A percentile compares a stretch with the other conserved stretches of the same genome.
These are phyloP conservation scores for Spicauda simplicius DNA, from an alignment of 2,888 invertebrate genomes.

Conservation along the genomic window DNA sequence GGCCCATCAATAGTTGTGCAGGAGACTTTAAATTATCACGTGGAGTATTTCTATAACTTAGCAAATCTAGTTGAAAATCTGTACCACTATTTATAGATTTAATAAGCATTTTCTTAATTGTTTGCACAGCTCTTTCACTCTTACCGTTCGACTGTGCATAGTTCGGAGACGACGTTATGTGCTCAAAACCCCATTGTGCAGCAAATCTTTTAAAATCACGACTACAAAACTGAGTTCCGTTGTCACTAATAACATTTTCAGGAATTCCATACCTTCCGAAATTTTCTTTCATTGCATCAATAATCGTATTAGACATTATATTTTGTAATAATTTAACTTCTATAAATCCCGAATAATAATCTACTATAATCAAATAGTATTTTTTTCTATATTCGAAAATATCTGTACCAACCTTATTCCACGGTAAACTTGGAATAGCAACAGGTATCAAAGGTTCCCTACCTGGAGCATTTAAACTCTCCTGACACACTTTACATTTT, in stretches of 20 bases:
- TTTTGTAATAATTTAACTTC: slow-evolving; percentile 19
- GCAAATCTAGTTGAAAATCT: slow-evolving; percentile 39
- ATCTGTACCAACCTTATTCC: slow-evolving; percentile 40
- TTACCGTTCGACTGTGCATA: slow-evolving; percentile 33
- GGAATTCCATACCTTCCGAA: slow-evolving; percentile 33
- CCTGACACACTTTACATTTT: slow-evolving; percentile 22
- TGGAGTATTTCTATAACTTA: slow-evolving; percentile 41
- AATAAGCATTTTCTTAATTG: slow-evolving; percentile 33
- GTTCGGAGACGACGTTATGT: slow-evolving; percentile 39
- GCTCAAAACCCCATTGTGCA: slow-evolving; percentile 40
- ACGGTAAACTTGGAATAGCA: slow-evolving; percentile 37
- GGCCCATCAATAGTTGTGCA: too few relatives aligned
- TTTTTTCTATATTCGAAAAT: slow-evolving; percentile 33
- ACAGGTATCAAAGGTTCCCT: slow-evolving; percentile 33
- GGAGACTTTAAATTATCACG: neutral
- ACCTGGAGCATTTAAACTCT: slow-evolving; percentile 29
- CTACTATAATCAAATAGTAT: slow-evolving; percentile 28
- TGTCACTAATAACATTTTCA: slow-evolving; percentile 38
- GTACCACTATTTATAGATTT: slow-evolving; percentile 35
- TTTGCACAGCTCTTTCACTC: slow-evolving; percentile 32
- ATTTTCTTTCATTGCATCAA: slow-evolving; percentile 13
- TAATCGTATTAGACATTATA: slow-evolving; percentile 12
- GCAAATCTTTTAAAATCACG: slow-evolving; percentile 6
- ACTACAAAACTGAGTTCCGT: slow-evolving; percentile 3
- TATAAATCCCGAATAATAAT: slow-evolving; percentile 22